A percentile compares a stretch with the other conserved stretches of the same genome.
phyloP scores from a whole-genome alignment of 2,888 invertebrate species.

The Mechanitis mazaeus region DNA sequence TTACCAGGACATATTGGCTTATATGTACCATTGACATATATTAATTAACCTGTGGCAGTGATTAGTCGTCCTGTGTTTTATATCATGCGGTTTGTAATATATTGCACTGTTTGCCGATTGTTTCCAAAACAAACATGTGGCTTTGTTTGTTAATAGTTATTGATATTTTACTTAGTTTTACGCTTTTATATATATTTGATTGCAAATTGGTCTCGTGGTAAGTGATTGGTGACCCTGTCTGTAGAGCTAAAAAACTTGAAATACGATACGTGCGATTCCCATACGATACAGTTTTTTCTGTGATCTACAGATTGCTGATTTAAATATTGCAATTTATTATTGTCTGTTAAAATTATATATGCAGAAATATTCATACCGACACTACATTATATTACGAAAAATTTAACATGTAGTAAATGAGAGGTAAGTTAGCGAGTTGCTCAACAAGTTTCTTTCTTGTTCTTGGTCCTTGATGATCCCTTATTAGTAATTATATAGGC shows the following conservation, averaged over 20 bases:
- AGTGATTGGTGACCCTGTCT: too few species aligned
- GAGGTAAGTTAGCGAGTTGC: slow-evolving; percentile 35
- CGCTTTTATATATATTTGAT: too few species aligned
- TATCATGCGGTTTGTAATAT: slow-evolving; percentile 3
- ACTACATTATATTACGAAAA: slow-evolving; percentile 9
- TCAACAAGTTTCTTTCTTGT: slow-evolving; percentile 32
- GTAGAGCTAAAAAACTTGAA: too few species aligned
- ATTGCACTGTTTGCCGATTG: slow-evolving; percentile 1
- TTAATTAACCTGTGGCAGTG: slow-evolving; percentile 19
- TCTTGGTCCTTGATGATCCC: slow-evolving; percentile 25
- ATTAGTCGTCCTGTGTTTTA: slow-evolving; percentile 20
- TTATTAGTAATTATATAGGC: slow-evolving; percentile 37
- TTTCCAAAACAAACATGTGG: background rate
- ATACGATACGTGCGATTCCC: too few species aligned
- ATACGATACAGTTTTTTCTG: too few species aligned
- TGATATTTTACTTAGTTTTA: background rate
- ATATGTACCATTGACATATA: slow-evolving; percentile 16
- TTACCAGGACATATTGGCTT: slow-evolving; percentile 25
- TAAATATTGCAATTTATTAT: too few species aligned
- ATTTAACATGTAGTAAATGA: slow-evolving; percentile 37
- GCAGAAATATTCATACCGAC: background rate
- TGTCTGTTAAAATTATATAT: too few species aligned
- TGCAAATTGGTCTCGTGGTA: too few species aligned
- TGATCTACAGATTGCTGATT: too few species aligned
- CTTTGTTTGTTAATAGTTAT: slow-evolving; percentile 1